Evolutionary conservation across 2,113 vertebrate species (phyloP).

Genomic region (Bungarus multicinctus): DNA sequence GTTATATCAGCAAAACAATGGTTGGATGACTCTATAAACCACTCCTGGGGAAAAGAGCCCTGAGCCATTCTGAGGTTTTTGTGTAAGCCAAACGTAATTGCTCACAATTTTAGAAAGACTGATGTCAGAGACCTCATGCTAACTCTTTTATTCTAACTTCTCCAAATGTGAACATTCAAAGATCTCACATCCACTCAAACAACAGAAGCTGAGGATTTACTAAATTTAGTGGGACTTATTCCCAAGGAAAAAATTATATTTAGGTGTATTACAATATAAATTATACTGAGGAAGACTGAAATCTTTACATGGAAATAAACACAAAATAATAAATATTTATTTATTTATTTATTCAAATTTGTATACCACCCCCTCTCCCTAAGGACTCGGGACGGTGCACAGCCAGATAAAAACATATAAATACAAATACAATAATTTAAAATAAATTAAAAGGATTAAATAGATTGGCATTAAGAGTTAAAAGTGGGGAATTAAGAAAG

Average conservation of each 20-base stretch:
- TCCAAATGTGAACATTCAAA: not conserved
- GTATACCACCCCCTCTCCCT: no score
- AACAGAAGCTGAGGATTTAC: not conserved
- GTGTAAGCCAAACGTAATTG: not conserved
- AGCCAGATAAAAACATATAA: no score
- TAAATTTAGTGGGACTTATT: not conserved
- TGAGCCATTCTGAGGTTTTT: not conserved
- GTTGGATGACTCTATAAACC: not conserved
- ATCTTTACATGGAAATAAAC: not conserved
- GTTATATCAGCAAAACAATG: not conserved
- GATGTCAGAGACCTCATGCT: not conserved
- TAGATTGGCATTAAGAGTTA: no score
- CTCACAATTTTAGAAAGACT: not conserved
- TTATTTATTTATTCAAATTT: no score
- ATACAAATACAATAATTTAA: no score
- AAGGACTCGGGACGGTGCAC: no score
- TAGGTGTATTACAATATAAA: not conserved
- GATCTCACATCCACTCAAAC: not conserved
- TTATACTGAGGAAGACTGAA: not conserved
- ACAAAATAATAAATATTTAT: not conserved
- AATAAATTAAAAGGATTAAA: no score
- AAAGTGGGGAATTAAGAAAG: no score
- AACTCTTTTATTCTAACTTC: not conserved
- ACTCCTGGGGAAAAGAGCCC: not conserved
- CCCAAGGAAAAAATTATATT: not conserved